Evolutionary conservation across 2,797 vertebrate species (phyloP).

Genomic region (Onychomys arenicola): DNA sequence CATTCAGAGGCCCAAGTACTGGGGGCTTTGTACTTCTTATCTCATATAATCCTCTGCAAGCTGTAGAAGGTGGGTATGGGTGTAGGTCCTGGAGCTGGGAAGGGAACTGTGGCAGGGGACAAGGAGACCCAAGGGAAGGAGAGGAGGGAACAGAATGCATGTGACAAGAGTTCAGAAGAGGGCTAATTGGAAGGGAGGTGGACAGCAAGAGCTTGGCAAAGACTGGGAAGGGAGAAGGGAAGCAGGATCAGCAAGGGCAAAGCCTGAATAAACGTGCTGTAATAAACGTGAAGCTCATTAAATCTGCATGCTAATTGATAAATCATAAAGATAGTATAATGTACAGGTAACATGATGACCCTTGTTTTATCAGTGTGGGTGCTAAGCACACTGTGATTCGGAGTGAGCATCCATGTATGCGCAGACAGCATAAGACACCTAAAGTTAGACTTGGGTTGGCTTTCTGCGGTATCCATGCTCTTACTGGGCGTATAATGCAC

Average conservation of each 20-base stretch:
- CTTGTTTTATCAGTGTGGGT: background rate
- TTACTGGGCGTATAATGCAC: background rate
- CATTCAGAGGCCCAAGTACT: background rate
- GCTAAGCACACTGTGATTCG: background rate
- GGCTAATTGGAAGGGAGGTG: background rate
- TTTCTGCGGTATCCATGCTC: background rate
- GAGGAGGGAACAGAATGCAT: background rate
- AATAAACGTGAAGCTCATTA: background rate
- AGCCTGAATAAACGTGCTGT: background rate
- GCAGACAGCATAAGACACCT: background rate
- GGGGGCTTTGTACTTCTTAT: background rate
- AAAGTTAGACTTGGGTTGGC: no score
- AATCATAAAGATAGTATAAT: background rate
- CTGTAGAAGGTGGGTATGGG: background rate
- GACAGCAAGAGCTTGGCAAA: background rate
- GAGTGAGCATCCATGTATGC: no score
- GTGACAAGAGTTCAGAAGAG: background rate
- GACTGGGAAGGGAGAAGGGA: no score
- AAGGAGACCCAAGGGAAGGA: no score
- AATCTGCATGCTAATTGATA: background rate
- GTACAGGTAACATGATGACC: background rate
- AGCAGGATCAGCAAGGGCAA: no score
- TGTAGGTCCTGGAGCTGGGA: background rate
- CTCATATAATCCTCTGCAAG: background rate
- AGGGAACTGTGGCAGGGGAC: background rate